Evolutionary conservation across 2,113 vertebrate species (phyloP).

Genomic region (Peromyscus leucopus): DNA sequence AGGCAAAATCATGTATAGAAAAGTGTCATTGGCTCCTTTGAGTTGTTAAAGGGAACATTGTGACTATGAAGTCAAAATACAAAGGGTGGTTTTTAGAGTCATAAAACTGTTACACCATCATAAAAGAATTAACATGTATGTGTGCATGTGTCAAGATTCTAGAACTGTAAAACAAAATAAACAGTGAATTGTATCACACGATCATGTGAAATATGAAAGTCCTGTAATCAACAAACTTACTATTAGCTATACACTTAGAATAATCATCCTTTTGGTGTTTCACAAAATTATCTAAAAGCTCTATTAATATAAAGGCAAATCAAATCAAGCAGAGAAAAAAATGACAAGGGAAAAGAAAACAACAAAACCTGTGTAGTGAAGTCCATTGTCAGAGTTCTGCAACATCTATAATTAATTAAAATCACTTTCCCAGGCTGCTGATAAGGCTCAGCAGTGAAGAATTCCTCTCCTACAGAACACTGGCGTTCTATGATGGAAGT

Average conservation of each 20-base stretch:
- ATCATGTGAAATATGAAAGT: slow-evolving; percentile 16
- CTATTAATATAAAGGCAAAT: not conserved
- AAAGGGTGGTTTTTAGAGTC: not conserved
- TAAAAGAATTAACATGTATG: not conserved
- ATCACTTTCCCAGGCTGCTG: not conserved
- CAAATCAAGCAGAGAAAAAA: not conserved
- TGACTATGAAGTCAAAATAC: not conserved
- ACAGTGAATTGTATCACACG: not conserved
- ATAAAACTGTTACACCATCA: not conserved
- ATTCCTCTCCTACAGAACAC: not conserved
- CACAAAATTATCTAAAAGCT: not conserved
- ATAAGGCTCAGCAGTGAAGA: not conserved
- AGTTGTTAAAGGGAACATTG: not conserved
- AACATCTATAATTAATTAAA: not conserved
- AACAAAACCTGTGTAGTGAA: not conserved
- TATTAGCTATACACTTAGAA: not conserved
- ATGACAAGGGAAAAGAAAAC: not conserved
- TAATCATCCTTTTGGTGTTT: not conserved
- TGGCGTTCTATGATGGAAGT: not conserved
- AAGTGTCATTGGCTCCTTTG: not conserved
- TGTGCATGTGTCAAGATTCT: not conserved
- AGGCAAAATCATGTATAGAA: not conserved
- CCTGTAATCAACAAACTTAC: not conserved
- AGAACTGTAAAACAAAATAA: not conserved
- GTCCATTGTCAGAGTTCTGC: not conserved